Evolutionary conservation across 1,140 invertebrate species (phyloP).

Genomic region (Lordiphosa clarofinis): DNA sequence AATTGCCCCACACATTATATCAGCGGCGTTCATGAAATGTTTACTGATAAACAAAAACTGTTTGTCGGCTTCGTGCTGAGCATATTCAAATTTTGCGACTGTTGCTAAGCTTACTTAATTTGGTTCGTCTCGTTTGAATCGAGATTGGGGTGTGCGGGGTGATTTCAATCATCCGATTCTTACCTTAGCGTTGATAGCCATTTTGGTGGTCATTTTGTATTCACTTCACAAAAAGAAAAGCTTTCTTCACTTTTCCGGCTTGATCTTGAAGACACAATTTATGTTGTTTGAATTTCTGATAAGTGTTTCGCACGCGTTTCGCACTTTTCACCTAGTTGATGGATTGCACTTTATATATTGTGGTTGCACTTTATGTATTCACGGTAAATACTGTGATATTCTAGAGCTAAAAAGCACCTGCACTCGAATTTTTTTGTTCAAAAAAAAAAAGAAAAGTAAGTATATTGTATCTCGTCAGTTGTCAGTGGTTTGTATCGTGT

Average conservation of each 20-base stretch:
- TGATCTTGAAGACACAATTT: no score
- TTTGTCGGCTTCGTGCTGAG: slow-evolving; percentile 9
- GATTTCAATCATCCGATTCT: slow-evolving; percentile 27
- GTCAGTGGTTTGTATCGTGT: slow-evolving; percentile 15
- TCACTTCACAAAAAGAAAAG: neutral
- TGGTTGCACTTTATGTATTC: no score
- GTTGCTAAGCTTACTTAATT: slow-evolving; percentile 36
- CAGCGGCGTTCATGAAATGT: neutral
- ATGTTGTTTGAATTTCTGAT: no score
- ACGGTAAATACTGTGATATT: no score
- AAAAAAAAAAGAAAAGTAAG: no score
- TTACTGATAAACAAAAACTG: slow-evolving; percentile 17
- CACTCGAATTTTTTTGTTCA: no score
- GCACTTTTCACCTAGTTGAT: slow-evolving; percentile 7
- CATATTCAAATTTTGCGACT: slow-evolving; percentile 15
- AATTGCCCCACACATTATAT: no score
- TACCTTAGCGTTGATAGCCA: slow-evolving; percentile 75
- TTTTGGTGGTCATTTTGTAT: slow-evolving; percentile 67
- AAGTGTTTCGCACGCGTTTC: neutral
- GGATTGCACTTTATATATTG: no score
- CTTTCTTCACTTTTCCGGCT: slow-evolving; percentile 1
- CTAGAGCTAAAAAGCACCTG: no score
- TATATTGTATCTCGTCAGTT: no score
- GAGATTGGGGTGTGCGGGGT: no score
- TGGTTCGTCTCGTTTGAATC: neutral